Base-by-base conservation (phyloP, 1,140 invertebrate species). In the Drosophila kikkawai region DNA sequence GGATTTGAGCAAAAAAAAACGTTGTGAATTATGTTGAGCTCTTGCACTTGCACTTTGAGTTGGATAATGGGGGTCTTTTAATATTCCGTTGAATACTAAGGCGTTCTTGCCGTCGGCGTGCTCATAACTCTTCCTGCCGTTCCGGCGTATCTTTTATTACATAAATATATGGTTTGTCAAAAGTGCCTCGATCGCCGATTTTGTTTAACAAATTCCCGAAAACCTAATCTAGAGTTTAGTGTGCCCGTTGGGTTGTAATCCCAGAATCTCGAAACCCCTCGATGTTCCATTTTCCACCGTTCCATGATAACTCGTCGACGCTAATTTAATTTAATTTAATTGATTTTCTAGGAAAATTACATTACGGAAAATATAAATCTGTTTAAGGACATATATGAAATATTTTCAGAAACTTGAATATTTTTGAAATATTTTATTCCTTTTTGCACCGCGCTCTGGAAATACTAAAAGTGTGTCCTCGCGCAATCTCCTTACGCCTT, bases 151-250 rank as follows among this genome's bases (percentile, higher is more conserved):
- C 19, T 15, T 65, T 65, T 63, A 66, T 66, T 66, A 66, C 32
- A 66, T 66, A 66, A 66, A 66, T 66, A 66, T 64, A 66, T 55
- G 19, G 57, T 45, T 66, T 63, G 29, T 61, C 56, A 39, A 13
- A 22, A 51, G 29, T 56, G 19, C 44, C 19, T 39, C 15, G 34
- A 55, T 55, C 61, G 63, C 56, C 63, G 63, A 34, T 63, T 66
- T 66, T 66, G 63, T 66, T 66, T 63, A 66, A 66, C 32, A 65
- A 65, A 63, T 65, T 65, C 56, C 45, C 45, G 45, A 48, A 48
- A 48, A 48, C 15, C 26, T 37, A 37, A 9, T 9, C 36, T 50
- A 13, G 17, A 12, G 17, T 22, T 45, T 26, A 26, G 47, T 48
- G 47, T 48, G 47, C 7, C 45, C 22, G 22, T 7, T 22, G 9